Conservation (phyloP, 2,797 vertebrate species). For the Paramormyrops hopkinsi region DNA sequence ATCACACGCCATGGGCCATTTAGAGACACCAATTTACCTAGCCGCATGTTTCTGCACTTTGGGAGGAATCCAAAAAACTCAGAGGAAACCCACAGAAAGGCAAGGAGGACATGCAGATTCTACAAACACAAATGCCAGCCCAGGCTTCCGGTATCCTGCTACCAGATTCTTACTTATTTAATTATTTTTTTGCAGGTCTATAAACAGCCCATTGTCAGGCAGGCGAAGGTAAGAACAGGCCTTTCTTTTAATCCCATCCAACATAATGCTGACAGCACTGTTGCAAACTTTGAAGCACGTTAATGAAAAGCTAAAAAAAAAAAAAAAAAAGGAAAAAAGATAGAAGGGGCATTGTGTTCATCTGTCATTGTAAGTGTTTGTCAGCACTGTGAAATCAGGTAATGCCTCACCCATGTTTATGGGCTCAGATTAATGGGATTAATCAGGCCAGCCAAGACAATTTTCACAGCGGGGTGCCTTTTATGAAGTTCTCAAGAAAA, state of each 20-base stretch:
- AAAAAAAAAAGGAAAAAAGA: background rate
- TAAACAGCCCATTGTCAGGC: background rate
- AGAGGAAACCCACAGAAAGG: background rate
- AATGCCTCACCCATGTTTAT: background rate
- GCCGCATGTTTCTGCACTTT: background rate
- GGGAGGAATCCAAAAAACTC: background rate
- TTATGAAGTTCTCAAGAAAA: constrained; percentile 17
- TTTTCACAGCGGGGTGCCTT: constrained; percentile 3
- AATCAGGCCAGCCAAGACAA: background rate
- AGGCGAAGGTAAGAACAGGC: background rate
- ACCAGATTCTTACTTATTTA: background rate
- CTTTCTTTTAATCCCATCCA: background rate
- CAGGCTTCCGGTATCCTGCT: background rate
- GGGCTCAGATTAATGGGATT: constrained; percentile 13
- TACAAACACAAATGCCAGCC: background rate
- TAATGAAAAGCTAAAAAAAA: background rate
- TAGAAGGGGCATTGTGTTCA: background rate
- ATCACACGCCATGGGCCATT: background rate
- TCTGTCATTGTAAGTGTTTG: constrained; percentile 7
- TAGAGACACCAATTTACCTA: background rate
- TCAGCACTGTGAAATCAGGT: background rate
- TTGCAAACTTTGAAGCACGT: background rate
- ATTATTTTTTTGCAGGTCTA: background rate
- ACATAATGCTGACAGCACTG: constrained; percentile 4
- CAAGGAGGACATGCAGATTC: background rate